phyloP scores from a whole-genome alignment of 2,797 vertebrate species.

The Lagodon rhomboides region DNA sequence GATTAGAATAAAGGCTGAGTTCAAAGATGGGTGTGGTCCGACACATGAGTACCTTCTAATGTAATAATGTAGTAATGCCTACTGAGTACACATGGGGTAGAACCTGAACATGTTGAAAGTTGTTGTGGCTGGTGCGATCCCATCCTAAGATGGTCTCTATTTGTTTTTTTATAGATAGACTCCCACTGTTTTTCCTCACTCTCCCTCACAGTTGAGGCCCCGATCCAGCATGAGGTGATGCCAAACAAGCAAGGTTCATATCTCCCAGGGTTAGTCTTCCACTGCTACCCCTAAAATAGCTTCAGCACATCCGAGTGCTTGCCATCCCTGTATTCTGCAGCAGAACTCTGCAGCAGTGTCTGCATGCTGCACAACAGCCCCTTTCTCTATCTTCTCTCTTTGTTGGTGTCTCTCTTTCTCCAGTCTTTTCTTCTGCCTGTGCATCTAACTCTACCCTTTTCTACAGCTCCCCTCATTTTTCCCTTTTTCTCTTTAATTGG shows the following conservation, averaged over 20 bases:
- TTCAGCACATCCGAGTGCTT: conserved; percentile 38
- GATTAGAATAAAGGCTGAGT: no score
- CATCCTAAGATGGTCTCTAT: no score
- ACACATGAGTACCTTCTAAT: no score
- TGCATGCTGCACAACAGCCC: conserved; percentile 39
- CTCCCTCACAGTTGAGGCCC: conserved; percentile 39
- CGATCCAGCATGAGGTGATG: conserved; percentile 54
- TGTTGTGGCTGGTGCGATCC: no score
- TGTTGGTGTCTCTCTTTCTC: neutral
- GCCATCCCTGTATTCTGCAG: conserved; percentile 51
- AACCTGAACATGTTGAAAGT: no score
- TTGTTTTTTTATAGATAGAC: neutral
- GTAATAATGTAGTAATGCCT: no score
- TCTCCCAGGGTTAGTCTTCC: conserved; percentile 58
- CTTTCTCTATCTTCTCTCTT: conserved; percentile 7
- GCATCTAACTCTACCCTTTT: neutral
- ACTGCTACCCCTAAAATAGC: conserved; percentile 59
- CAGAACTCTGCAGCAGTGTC: conserved; percentile 69
- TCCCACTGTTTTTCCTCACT: conserved; percentile 23
- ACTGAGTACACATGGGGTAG: no score
- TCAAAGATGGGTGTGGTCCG: no score
- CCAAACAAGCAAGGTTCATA: conserved; percentile 59
- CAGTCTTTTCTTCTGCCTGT: neutral
- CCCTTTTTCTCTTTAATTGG: neutral
- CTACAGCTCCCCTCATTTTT: neutral